phyloP scores from a whole-genome alignment of 2,113 vertebrate genomes.

The Serinus canaria region DNA sequence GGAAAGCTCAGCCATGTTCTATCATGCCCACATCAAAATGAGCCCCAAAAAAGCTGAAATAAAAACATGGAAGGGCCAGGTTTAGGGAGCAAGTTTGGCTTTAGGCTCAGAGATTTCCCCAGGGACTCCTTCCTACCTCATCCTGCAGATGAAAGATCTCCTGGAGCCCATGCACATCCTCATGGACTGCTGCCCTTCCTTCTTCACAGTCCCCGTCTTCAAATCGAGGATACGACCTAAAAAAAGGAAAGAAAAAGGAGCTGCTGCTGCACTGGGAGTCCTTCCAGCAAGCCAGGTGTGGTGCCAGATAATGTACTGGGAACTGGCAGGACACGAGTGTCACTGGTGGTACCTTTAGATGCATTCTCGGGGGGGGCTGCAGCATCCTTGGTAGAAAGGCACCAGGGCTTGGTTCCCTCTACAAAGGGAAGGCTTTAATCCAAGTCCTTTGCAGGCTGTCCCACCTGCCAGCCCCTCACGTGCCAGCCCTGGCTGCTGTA shows the following conservation, averaged over 20 bases:
- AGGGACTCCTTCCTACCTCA: conserved; percentile 78
- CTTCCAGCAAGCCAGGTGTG: neutral
- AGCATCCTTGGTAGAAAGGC: conserved; percentile 52
- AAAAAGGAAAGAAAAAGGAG: neutral
- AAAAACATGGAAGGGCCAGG: neutral
- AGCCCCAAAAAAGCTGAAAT: neutral
- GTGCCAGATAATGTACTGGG: neutral
- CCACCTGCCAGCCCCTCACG: neutral
- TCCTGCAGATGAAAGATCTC: conserved; percentile 96
- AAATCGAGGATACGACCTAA: conserved; percentile 90
- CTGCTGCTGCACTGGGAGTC: neutral
- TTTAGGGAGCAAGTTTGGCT: neutral
- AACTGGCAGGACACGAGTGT: neutral
- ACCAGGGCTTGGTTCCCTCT: conserved; percentile 57
- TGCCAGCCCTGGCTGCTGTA: neutral
- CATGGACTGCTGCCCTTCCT: conserved; percentile 94
- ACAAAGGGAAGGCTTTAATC: conserved; percentile 49
- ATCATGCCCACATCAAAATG: rapidly evolving
- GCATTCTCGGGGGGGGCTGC: conserved; percentile 28
- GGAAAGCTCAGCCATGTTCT: neutral
- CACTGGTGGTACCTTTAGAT: conserved; percentile 29
- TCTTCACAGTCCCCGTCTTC: conserved; percentile 97
- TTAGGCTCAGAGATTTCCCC: neutral
- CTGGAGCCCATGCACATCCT: conserved; percentile 96
- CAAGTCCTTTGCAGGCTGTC: neutral